Evolutionary conservation across 2,888 invertebrate genomes (phyloP).

Genomic region (Phyllotreta striolata): DNA sequence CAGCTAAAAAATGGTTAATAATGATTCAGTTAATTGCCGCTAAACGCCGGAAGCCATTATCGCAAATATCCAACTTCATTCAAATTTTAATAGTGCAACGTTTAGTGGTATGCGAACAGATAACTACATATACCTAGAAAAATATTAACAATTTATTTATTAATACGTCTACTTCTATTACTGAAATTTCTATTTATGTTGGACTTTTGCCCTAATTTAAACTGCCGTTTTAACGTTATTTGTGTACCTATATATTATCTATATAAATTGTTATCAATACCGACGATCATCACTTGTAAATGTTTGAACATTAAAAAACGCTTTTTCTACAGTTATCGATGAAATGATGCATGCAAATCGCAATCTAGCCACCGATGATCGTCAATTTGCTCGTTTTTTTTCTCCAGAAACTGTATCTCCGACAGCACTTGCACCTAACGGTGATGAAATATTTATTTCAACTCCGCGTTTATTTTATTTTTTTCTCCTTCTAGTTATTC

Average conservation of each 20-base stretch:
- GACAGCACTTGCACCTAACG: slow-evolving; percentile 26
- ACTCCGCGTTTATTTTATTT: slow-evolving; percentile 8
- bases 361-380: slow-evolving; percentile 19
- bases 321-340: slow-evolving; percentile 26
- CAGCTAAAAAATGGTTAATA: slow-evolving; percentile 2
- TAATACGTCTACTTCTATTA: too few relatives aligned
- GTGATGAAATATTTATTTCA: slow-evolving; percentile 29
- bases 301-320: slow-evolving; percentile 10
- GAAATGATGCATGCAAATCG: slow-evolving; percentile 24
- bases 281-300: neutral
- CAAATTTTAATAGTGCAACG: slow-evolving; percentile 1
- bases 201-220: too few relatives aligned
- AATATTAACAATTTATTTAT: too few relatives aligned
- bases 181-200: too few relatives aligned
- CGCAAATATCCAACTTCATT: slow-evolving; percentile 3
- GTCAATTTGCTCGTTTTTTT: slow-evolving; percentile 18
- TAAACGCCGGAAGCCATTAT: slow-evolving; percentile 8
- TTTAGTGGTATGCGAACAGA: neutral
- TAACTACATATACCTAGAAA: neutral
- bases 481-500: neutral
- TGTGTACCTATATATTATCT: too few relatives aligned
- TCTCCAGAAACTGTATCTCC: slow-evolving; percentile 20
- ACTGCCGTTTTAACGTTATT: too few relatives aligned
- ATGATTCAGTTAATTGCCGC: slow-evolving; percentile 6
- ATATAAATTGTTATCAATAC: too few relatives aligned